Evolutionary conservation across 2,888 invertebrate genomes (phyloP), one percentile per base, ranked within the genome.

Genomic region (Acholoe squamosa): DNA sequence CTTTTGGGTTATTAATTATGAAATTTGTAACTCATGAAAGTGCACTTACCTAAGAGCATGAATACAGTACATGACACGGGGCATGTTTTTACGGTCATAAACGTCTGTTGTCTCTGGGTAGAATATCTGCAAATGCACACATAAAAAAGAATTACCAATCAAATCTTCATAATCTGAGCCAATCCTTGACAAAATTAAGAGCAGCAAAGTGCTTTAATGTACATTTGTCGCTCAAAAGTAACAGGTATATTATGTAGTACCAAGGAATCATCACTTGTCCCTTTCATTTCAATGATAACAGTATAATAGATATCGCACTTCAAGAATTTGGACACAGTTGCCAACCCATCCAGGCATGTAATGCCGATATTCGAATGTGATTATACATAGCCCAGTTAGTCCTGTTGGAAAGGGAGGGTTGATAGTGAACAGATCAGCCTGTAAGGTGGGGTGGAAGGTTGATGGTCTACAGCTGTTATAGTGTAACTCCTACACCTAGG

Each of bases 101-200:
- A 98, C 97, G 95, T 98, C 98, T 86, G 97, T 97, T 0, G 98
- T 98, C 96, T 98, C 98, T 19, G 98, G 98, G 94, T 97, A 97
- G 95, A 98, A 97, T 51, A 97, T 97, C 97, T 97, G 95, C 12
- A 90, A 90, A 90, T n/a, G n/a, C n/a, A n/a, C n/a, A 77, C 43
- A 43, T 43, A 7, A 10, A 43, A 43, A 43, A 10, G 43, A n/a
- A n/a, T n/a, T n/a, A n/a, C 43, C 43, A 43, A 43, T 43, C 10
- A 43, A 43, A 43, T n/a, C n/a, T n/a, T n/a, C n/a, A n/a, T n/a
- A n/a, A n/a, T n/a, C n/a, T n/a, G n/a, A n/a, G n/a, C n/a, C n/a
- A n/a, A n/a, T n/a, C n/a, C n/a, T n/a, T n/a, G n/a, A n/a, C n/a
- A 89, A 77, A 54, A 54, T 14, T 10, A 77, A 77, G 12, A n/a